These are phyloP conservation scores for Drosophila lutescens DNA, from an alignment of 2,888 invertebrate genomes.

Conservation along the genomic window DNA sequence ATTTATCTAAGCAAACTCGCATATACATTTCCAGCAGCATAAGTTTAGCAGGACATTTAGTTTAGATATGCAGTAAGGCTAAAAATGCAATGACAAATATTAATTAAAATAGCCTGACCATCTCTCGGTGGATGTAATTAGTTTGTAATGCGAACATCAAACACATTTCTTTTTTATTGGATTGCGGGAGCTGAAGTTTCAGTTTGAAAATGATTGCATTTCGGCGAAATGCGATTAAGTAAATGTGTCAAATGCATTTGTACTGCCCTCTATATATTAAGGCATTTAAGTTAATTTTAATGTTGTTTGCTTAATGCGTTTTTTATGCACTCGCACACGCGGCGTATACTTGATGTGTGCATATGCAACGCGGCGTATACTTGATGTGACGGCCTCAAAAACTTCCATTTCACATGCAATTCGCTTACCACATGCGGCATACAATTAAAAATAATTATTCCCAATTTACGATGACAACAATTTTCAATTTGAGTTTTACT, in stretches of 20 bases:
- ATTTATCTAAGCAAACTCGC: slow-evolving; percentile 52
- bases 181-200: slow-evolving; percentile 12
- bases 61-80: neutral
- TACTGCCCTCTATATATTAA: slow-evolving; percentile 43
- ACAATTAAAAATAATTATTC: slow-evolving; percentile 78
- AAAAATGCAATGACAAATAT: slow-evolving; percentile 59
- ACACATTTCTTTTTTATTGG: slow-evolving; percentile 47
- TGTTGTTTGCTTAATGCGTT: slow-evolving; percentile 72
- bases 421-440: slow-evolving; percentile 54
- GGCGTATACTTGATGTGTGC: slow-evolving; percentile 55
- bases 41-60: slow-evolving; percentile 3
- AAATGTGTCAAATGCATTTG: slow-evolving; percentile 69
- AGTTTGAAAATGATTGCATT: slow-evolving; percentile 23
- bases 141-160: slow-evolving; percentile 48
- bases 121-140: slow-evolving; percentile 50
- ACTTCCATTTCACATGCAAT: slow-evolving; percentile 62
- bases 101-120: slow-evolving; percentile 61
- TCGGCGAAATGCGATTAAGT: slow-evolving; percentile 66
- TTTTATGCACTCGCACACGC: slow-evolving; percentile 62
- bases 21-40: slow-evolving; percentile 18
- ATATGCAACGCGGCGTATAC: slow-evolving; percentile 52
- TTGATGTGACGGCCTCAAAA: slow-evolving; percentile 42
- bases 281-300: slow-evolving; percentile 73
- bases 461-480: slow-evolving; percentile 76
- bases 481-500: slow-evolving; percentile 75